phyloP scores from a whole-genome alignment of 2,113 vertebrate genomes.

The Spilogale gracilis region DNA sequence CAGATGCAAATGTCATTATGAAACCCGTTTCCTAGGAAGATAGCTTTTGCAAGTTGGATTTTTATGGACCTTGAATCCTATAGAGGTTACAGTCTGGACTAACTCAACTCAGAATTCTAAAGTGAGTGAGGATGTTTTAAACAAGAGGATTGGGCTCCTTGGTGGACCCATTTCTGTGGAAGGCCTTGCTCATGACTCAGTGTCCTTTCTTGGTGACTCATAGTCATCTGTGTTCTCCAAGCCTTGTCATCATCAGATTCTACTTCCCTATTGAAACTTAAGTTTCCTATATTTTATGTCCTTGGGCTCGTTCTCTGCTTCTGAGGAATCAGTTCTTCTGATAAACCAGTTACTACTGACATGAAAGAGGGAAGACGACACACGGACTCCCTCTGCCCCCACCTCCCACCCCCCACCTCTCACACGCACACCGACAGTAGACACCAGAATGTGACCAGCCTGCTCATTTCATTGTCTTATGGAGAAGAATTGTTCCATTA shows the following conservation, averaged over 20 bases:
- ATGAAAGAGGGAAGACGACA: background rate
- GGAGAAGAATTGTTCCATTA: background rate
- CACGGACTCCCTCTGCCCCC: background rate
- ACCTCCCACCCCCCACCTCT: rapidly evolving
- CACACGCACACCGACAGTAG: background rate
- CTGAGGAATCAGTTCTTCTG: conserved; percentile 45
- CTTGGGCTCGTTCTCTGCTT: conserved; percentile 24
- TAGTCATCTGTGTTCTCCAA: background rate
- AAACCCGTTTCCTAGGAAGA: background rate
- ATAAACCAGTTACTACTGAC: background rate
- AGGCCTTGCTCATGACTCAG: conserved; percentile 23
- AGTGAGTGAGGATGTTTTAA: background rate
- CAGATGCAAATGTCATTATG: background rate
- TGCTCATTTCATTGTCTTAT: background rate
- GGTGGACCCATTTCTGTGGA: background rate
- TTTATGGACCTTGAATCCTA: background rate
- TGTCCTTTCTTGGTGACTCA: conserved; percentile 53
- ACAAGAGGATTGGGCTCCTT: background rate
- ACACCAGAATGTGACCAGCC: background rate
- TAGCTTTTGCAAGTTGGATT: background rate
- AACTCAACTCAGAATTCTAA: background rate
- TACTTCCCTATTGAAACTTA: conserved; percentile 66
- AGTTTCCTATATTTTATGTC: conserved; percentile 59
- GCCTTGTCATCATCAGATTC: background rate
- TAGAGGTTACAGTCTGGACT: background rate